These are phyloP conservation scores for Cordilura impudica DNA, from an alignment of 2,888 invertebrate species.

Conservation along the genomic window DNA sequence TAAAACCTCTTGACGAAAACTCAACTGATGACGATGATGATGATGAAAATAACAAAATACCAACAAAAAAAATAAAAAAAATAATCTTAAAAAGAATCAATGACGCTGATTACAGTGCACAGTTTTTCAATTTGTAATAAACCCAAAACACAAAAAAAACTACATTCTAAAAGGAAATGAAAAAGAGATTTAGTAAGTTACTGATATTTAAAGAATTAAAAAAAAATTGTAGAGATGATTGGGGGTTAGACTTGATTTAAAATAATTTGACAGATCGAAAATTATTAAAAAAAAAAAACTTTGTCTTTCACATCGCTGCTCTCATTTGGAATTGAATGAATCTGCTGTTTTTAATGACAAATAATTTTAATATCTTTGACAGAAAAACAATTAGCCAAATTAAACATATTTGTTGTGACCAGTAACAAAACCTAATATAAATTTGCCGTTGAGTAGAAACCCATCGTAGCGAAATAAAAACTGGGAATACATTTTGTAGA, in stretches of 20 bases:
- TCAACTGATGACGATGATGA: neutral
- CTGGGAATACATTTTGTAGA: too few species aligned
- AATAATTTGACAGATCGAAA: too few species aligned
- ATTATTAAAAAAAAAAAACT: too few species aligned
- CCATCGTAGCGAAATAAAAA: too few species aligned
- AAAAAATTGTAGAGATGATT: neutral
- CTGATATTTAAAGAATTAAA: neutral
- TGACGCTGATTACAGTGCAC: slow-evolving; percentile 51
- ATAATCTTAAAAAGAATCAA: slow-evolving; percentile 30
- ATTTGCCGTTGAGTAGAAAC: too few species aligned
- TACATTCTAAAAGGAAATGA: neutral
- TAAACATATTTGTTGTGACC: too few species aligned
- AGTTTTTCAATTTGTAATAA: slow-evolving; percentile 38
- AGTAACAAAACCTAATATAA: too few species aligned
- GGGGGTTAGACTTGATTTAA: neutral
- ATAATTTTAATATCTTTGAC: too few species aligned
- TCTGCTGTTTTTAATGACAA: too few species aligned
- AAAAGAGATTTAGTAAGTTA: neutral
- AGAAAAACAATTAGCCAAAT: too few species aligned
- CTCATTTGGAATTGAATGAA: too few species aligned
- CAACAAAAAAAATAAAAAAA: slow-evolving; percentile 1
- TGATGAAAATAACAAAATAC: slow-evolving; percentile 2
- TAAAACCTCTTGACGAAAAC: slow-evolving; percentile 9
- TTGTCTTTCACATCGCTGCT: neutral
- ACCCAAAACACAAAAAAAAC: slow-evolving; percentile 2